Conservation (phyloP, 53 echinoderm and acorn worm genomes). For the Holothuria scabra region DNA sequence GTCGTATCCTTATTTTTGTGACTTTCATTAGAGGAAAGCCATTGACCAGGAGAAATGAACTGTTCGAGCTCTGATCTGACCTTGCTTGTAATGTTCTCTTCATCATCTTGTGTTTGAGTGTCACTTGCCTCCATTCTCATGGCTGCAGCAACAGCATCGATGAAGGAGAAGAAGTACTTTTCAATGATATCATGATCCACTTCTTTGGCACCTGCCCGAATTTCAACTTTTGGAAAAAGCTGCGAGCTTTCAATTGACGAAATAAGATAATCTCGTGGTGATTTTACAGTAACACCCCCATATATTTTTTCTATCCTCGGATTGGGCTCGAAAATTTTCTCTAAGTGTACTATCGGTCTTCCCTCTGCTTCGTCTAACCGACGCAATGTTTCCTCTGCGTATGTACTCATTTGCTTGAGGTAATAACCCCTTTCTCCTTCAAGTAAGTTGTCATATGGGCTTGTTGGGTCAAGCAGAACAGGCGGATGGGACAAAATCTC, state of each 20-base stretch:
- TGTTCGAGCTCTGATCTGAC: too few species aligned
- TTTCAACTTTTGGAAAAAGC: not conserved
- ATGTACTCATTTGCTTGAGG: not conserved
- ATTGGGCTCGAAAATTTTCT: not conserved
- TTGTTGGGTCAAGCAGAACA: not conserved
- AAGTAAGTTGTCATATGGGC: not conserved
- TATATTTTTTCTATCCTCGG: not conserved
- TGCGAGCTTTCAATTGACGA: not conserved
- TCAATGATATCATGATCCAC: not conserved
- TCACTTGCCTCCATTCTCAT: not conserved
- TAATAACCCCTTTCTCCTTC: not conserved
- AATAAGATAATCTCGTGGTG: conserved; percentile 1
- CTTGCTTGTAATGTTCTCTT: too few species aligned
- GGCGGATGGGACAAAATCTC: not conserved
- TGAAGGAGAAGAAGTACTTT: not conserved
- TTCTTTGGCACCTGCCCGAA: not conserved
- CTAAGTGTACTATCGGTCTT: not conserved
- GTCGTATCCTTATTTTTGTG: too few species aligned
- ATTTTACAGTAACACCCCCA: not conserved
- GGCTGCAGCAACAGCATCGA: conserved; percentile 18
- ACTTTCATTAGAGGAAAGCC: too few species aligned
- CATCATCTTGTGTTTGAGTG: too few species aligned
- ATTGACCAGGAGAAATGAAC: too few species aligned
- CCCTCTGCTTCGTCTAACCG: not conserved
- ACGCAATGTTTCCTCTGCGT: not conserved